Percentiles rank a stretch among this genome's conserved stretches.
Evolutionary conservation across 2,888 invertebrate species (phyloP).

Genomic region (Scaptodrosophila latifasciaeformis): DNA sequence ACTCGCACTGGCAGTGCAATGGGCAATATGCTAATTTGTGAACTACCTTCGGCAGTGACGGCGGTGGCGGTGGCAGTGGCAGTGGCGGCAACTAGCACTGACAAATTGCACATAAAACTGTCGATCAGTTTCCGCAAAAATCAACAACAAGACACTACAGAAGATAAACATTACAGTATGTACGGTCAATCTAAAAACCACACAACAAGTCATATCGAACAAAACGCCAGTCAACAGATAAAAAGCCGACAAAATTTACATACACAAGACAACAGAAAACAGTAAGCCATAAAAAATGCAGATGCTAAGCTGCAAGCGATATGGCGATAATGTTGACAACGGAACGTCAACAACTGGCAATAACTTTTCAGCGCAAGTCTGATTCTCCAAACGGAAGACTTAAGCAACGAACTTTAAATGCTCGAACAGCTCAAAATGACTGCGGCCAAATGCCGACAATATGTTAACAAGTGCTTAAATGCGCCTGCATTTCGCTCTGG

Average conservation of each 20-base stretch:
- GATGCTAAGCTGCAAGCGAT: constrained; percentile 4
- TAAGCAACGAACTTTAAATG: constrained; percentile 45
- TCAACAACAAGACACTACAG: constrained; percentile 1
- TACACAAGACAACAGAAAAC: neutral
- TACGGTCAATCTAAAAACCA: constrained; percentile 9
- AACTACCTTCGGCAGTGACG: constrained; percentile 45
- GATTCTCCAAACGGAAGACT: constrained; percentile 54
- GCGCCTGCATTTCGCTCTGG: constrained; percentile 47
- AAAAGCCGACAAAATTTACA: constrained; percentile 17
- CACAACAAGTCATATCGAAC: constrained; percentile 14
- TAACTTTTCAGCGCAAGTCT: constrained; percentile 28
- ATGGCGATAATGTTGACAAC: constrained; percentile 59
- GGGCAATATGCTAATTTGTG: constrained; percentile 58
- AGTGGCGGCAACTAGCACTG: constrained; percentile 34
- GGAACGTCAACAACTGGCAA: constrained; percentile 61
- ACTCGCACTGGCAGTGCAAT: constrained; percentile 1
- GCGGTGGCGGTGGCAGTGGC: too few species aligned
- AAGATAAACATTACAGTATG: neutral
- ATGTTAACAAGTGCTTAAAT: constrained; percentile 70
- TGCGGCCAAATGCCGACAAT: constrained; percentile 58
- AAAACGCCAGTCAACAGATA: constrained; percentile 11
- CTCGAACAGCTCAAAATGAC: constrained; percentile 1
- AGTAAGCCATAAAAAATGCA: neutral
- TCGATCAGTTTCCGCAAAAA: constrained; percentile 62
- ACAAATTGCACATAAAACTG: constrained; percentile 69